Conservation (phyloP, 2,888 invertebrate species). For the Psylliodes chrysocephalus region DNA sequence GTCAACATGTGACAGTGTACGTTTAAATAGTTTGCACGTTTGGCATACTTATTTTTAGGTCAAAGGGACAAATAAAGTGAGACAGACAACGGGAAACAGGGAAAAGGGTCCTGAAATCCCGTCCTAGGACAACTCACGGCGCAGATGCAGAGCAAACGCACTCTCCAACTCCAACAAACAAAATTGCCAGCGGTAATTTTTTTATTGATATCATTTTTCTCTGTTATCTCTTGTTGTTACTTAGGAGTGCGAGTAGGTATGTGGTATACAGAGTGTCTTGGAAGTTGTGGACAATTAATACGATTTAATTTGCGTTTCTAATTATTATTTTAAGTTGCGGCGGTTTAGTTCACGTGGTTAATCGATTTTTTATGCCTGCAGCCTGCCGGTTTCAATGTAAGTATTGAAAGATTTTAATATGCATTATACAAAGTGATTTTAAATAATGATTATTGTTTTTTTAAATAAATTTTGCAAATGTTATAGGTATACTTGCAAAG, state of each 20-base stretch:
- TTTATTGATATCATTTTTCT: not conserved
- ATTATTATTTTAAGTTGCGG: no score
- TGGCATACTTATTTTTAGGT: conserved; percentile 1
- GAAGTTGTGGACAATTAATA: not conserved
- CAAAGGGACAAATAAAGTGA: conserved; percentile 16
- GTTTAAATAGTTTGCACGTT: no score
- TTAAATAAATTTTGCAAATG: no score
- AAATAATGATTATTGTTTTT: no score
- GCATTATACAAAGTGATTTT: no score
- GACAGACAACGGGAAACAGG: conserved; percentile 3
- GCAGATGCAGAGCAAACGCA: conserved; percentile 1
- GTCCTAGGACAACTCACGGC: conserved; percentile 4
- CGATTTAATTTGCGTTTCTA: not conserved
- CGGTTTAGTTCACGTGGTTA: not conserved
- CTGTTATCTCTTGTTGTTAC: not conserved
- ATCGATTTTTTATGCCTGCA: no score
- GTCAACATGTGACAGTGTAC: no score
- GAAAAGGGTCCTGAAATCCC: conserved; percentile 13
- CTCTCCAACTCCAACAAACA: not conserved
- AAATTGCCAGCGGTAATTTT: not conserved
- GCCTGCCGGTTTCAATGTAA: no score
- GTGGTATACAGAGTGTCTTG: not conserved
- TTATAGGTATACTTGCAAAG: no score
- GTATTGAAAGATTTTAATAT: no score
- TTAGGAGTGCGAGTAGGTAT: not conserved